A percentile compares a stretch with the other conserved stretches of the same genome.
Evolutionary conservation across 2,888 invertebrate genomes (phyloP).

Genomic region (Drosophila neotestacea): DNA sequence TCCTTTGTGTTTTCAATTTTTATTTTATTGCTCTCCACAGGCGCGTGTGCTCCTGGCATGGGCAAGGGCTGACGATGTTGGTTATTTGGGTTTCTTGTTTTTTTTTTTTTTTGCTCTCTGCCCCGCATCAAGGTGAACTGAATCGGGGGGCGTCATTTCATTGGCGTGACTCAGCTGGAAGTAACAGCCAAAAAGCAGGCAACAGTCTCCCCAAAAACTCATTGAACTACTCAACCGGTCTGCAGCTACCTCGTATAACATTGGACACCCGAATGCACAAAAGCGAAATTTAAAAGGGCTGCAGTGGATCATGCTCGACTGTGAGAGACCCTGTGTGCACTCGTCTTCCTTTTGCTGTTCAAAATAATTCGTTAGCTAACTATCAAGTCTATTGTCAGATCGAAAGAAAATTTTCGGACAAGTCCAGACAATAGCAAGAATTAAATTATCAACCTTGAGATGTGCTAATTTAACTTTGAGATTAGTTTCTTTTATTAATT

Average conservation of each 20-base stretch:
- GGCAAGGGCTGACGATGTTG: slow-evolving; percentile 19
- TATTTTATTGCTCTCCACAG: slow-evolving; percentile 80
- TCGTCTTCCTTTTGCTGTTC: too few relatives aligned
- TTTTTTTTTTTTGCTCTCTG: background rate
- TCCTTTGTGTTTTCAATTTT: slow-evolving; percentile 82
- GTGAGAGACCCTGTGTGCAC: too few relatives aligned
- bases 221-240: slow-evolving; percentile 29
- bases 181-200: slow-evolving; percentile 58
- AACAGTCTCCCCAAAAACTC: slow-evolving; percentile 26
- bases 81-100: background rate
- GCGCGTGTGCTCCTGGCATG: slow-evolving; percentile 47
- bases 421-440: too few relatives aligned
- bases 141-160: slow-evolving; percentile 23
- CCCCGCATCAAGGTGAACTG: slow-evolving; percentile 30
- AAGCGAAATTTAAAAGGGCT: slow-evolving; percentile 62
- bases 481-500: too few relatives aligned
- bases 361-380: too few relatives aligned
- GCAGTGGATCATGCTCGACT: too few relatives aligned
- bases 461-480: too few relatives aligned
- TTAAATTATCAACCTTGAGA: too few relatives aligned
- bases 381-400: too few relatives aligned
- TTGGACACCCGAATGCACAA: slow-evolving; percentile 62
- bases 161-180: slow-evolving; percentile 61
- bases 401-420: too few relatives aligned
- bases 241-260: slow-evolving; percentile 33